phyloP scores from a whole-genome alignment of 2,113 vertebrate species.

The Tragulus kanchil region DNA sequence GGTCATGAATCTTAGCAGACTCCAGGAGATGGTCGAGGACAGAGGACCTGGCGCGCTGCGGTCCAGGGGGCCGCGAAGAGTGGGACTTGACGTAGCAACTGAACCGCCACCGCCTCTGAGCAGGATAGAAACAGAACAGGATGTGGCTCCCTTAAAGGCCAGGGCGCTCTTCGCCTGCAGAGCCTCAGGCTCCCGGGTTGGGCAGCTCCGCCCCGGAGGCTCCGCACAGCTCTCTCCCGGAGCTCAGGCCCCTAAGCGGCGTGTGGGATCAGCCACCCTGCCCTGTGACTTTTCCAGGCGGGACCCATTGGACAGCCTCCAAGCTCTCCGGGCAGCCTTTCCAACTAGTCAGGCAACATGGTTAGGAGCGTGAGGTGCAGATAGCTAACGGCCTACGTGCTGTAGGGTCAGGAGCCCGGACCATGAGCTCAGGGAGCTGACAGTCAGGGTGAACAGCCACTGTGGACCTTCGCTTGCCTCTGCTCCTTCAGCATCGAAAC shows the following conservation, averaged over 20 bases:
- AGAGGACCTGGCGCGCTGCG: background rate
- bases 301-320: background rate
- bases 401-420: background rate
- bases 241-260: background rate
- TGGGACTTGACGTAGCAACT: background rate
- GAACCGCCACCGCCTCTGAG: background rate
- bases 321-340: background rate
- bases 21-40: background rate
- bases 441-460: background rate
- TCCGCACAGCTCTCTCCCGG: background rate
- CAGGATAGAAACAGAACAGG: background rate
- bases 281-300: background rate
- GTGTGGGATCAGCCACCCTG: background rate
- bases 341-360: background rate
- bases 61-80: background rate
- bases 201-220: accelerated
- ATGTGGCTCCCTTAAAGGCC: background rate
- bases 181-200: background rate
- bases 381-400: background rate
- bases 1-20: background rate
- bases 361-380: background rate
- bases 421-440: background rate
- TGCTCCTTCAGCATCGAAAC: background rate
- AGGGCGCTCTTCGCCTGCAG: background rate
- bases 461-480: background rate